Base-by-base conservation (phyloP, 2,113 vertebrate genomes). In the Tupaia chinensis region DNA sequence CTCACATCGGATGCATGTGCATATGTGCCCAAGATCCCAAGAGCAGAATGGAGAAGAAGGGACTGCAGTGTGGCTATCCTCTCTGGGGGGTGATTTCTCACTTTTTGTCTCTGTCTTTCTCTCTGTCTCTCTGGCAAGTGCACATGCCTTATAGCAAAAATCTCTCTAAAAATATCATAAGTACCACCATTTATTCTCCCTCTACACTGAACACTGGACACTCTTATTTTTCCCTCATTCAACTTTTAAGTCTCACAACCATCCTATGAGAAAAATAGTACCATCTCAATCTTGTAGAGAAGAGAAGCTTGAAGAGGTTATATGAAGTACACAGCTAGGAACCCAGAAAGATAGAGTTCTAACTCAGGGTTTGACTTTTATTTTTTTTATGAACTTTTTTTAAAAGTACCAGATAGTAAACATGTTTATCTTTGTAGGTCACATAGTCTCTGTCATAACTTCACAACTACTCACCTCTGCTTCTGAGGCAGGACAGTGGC, bases 201-300 rank as follows among this genome's bases (percentile, higher is more conserved):
- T 56, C 80, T 93, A 9, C 44, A 60, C 34, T 81, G 9, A 88
- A 60, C 32, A 88, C 25, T 81, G 56, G 29, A 80, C 81, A 22
- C 3, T 63, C 66, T 66, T n/a, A 53, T 63, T 86, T 81, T 63
- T 93, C 91, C 83, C 19, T 85, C 54, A 79, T 19, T 93, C 32
- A 96, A 83, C 29, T 84, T 53, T 87, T 84, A 60, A 66, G 91
- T 96, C 74, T 93, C 61, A 90, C n/a, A 88, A 34, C 32, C 78
- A 95, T 13, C 60, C 6, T 73, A 32, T n/a, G 20, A 95, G 17
- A 85, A 70, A 92, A 89, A 10, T 79, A 80, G 9, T 44, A 72
- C 32, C 14, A 69, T 53, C 23, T 78, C 9, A 56, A 22, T 84
- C 88, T 87, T 63, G 79, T 4, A 73, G 61, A 82, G 56, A 14